These are phyloP conservation scores for Columba guinea DNA, from an alignment of 2,797 vertebrate genomes.

Conservation along the genomic window DNA sequence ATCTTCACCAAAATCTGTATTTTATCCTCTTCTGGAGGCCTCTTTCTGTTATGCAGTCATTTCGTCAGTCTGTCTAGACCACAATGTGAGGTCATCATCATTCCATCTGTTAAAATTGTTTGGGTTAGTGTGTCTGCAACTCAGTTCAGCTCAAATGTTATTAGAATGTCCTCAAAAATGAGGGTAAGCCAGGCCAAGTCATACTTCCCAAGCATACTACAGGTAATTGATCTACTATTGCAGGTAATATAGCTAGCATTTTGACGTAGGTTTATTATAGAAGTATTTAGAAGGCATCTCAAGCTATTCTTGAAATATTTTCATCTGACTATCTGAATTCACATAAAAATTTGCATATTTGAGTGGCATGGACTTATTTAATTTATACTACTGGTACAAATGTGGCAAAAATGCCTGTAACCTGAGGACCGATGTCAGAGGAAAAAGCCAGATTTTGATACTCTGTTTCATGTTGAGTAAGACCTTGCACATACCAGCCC, in stretches of 20 bases:
- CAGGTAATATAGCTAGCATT: not conserved
- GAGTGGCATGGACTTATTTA: not conserved
- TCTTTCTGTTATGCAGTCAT: constrained; percentile 3
- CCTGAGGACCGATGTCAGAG: not conserved
- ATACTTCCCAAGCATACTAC: not conserved
- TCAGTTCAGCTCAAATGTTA: not conserved
- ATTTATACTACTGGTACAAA: not conserved
- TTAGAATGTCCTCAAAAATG: not conserved
- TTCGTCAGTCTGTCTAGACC: constrained; percentile 38
- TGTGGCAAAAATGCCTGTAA: not conserved
- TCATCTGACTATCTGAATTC: not conserved
- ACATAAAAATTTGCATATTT: not conserved
- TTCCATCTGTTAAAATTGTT: constrained; percentile 14
- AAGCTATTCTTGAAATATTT: not conserved
- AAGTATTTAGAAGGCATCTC: not conserved
- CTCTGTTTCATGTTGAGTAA: not conserved
- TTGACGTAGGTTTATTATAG: not conserved
- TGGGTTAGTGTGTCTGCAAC: not conserved
- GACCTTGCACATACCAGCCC: not conserved
- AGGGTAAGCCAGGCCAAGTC: not conserved
- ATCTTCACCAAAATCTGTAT: not conserved
- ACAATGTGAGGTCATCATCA: constrained; percentile 19
- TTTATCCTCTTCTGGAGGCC: not conserved
- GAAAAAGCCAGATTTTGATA: not conserved
- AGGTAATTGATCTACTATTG: not conserved